Base-by-base conservation (phyloP, 2,797 vertebrate species). In the Leptatherina wallacei region DNA sequence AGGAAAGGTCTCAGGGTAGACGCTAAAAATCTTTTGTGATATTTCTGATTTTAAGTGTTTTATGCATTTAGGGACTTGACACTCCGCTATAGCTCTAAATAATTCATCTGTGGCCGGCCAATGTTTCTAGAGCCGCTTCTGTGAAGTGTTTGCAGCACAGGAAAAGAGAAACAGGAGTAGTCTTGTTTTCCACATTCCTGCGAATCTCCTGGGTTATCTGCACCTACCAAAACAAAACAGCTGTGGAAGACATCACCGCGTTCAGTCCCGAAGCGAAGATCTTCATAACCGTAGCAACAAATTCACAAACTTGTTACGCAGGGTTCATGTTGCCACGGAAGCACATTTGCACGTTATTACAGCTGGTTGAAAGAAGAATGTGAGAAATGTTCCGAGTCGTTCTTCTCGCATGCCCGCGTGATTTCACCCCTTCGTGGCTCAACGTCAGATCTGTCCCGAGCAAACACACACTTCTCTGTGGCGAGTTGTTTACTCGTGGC, bases 111-210 rank as follows among this genome's bases (percentile, higher is more conserved):
- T 44, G 32, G 27, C 13, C 51, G 0, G 2, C 71, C 52, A n/a
- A 18, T 65, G 13, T 61, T 65, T 32, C 20, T 52, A 0, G 14
- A 3, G 30, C 6, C 10, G 51, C 55, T 56, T 59, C 24, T 52
- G 22, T 65, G 1, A 24, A 51, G 29, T 2, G 20, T 71, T 42
- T 77, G 51, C 32, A 52, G 16, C 58, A 24, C 42, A 35, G 40
- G 56, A 76, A 33, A 42, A 62, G 44, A 66, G 35, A 29, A 75
- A 20, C 29, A 65, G 70, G 56, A 76, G 73, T 65, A 49, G 57
- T 73, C 57, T 65, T 77, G 75, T 85, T 87, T 80, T 80, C 56
- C 79, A 83, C 87, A 90, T 91, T 91, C 85, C 88, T 51, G 2
- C 30, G 36, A 77, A 49, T 84, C 85, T 70, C 73, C 51, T 1